Evolutionary conservation across 2,888 invertebrate species (phyloP).

Genomic region (Napeogenes inachia): DNA sequence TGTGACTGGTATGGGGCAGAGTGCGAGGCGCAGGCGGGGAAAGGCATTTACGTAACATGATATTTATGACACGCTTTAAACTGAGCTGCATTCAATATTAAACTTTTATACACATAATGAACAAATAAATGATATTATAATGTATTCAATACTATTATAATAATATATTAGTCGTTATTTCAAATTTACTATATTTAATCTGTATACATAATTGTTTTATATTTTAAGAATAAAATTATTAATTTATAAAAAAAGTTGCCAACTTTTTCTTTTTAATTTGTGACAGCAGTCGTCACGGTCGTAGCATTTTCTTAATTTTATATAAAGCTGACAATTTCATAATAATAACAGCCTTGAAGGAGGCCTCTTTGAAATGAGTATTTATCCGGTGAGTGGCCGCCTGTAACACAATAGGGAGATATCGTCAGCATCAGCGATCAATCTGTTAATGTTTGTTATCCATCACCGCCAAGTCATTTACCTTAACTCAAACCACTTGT

Average conservation of each 20-base stretch:
- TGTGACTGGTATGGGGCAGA: conserved; percentile 24
- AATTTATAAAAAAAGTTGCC: conserved; percentile 3
- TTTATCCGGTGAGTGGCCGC: conserved; percentile 33
- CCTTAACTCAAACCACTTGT: conserved; percentile 13
- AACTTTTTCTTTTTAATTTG: conserved; percentile 16
- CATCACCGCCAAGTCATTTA: conserved; percentile 31
- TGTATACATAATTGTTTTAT: too few species aligned
- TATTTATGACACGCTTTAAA: conserved; percentile 45
- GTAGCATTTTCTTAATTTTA: conserved; percentile 48
- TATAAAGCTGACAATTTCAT: conserved; percentile 53
- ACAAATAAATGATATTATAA: too few species aligned
- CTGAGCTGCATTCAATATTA: conserved; percentile 27
- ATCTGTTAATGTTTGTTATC: conserved; percentile 41
- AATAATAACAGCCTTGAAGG: conserved; percentile 45
- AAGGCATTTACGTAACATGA: conserved; percentile 49
- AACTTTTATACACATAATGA: conserved; percentile 6
- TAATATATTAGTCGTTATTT: too few species aligned
- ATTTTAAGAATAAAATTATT: too few species aligned
- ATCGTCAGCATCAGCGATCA: conserved; percentile 37
- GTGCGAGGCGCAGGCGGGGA: conserved; percentile 40
- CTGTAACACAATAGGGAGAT: conserved; percentile 23
- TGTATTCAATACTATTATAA: too few species aligned
- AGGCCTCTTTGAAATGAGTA: conserved; percentile 34
- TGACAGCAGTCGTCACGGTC: conserved; percentile 24
- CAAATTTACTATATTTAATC: too few species aligned